Evolutionary conservation across 1,140 invertebrate species (phyloP).

Genomic region (Cotesia glomerata): DNA sequence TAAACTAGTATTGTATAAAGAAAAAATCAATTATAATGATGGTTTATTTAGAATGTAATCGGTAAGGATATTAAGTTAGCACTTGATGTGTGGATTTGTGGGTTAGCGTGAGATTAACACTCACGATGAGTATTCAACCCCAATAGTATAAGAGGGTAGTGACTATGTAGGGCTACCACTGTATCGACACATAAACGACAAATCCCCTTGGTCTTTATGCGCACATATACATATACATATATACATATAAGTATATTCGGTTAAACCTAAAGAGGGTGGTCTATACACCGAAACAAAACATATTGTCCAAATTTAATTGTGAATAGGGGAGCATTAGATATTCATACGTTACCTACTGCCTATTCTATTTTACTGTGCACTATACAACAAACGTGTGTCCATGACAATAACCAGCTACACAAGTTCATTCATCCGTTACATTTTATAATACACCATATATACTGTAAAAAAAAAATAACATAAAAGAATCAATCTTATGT

Average conservation of each 20-base stretch:
- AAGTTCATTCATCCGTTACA: constrained; percentile 18
- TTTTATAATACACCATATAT: no score
- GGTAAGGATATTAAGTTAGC: constrained; percentile 16
- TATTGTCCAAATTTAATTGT: constrained; percentile 63
- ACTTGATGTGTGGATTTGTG: constrained; percentile 26
- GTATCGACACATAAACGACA: constrained; percentile 24
- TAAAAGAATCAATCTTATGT: no score
- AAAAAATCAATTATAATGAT: constrained; percentile 14
- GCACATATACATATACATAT: no score
- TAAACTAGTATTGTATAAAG: no score
- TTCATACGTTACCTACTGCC: constrained; percentile 55
- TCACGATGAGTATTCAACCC: constrained; percentile 19
- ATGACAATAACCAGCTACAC: constrained; percentile 20
- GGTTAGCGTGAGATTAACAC: constrained; percentile 25
- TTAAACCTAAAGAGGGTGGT: constrained; percentile 44
- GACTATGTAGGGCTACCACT: not conserved
- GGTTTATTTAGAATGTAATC: not conserved
- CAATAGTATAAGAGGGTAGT: constrained; percentile 6
- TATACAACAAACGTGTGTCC: constrained; percentile 6
- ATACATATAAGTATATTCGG: not conserved
- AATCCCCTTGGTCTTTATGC: not conserved
- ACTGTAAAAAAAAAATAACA: no score
- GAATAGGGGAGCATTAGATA: constrained; percentile 59
- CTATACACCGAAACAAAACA: constrained; percentile 57
- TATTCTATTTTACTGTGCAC: not conserved